A percentile compares a stretch with the other conserved stretches of the same genome.
Conservation (phyloP, 2,113 vertebrate species). For the Pangasianodon gigas region DNA sequence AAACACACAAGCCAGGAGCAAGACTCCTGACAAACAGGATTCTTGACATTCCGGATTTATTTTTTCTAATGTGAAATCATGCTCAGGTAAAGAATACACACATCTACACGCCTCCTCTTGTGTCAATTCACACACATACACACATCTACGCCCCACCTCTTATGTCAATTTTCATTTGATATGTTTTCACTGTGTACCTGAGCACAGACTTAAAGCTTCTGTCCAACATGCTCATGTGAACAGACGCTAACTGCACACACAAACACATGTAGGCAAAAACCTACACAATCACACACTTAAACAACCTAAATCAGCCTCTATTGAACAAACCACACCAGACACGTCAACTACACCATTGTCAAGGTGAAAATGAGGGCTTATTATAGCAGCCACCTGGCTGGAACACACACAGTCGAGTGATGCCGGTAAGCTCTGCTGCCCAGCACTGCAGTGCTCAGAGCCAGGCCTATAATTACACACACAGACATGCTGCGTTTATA, state of each 20-base stretch:
- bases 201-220: neutral
- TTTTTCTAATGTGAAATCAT: neutral
- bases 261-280: neutral
- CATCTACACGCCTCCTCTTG: neutral
- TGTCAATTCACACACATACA: neutral
- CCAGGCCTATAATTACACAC: constrained; percentile 45
- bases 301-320: neutral
- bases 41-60: too few relatives aligned
- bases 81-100: neutral
- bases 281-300: constrained; percentile 22
- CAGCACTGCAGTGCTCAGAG: constrained; percentile 1
- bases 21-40: neutral
- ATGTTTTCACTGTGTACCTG: neutral
- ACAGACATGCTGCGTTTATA: constrained; percentile 30
- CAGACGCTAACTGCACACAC: neutral
- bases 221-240: neutral
- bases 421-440: constrained; percentile 18
- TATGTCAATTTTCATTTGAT: neutral
- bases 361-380: constrained; percentile 29
- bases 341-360: constrained; percentile 10
- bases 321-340: neutral
- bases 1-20: too few relatives aligned
- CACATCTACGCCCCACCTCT: neutral
- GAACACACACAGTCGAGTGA: constrained; percentile 12
- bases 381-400: constrained; percentile 43